A percentile compares a stretch with the other conserved stretches of the same genome.
Conservation (phyloP, 2,113 vertebrate species). For the Pitta sordida region DNA sequence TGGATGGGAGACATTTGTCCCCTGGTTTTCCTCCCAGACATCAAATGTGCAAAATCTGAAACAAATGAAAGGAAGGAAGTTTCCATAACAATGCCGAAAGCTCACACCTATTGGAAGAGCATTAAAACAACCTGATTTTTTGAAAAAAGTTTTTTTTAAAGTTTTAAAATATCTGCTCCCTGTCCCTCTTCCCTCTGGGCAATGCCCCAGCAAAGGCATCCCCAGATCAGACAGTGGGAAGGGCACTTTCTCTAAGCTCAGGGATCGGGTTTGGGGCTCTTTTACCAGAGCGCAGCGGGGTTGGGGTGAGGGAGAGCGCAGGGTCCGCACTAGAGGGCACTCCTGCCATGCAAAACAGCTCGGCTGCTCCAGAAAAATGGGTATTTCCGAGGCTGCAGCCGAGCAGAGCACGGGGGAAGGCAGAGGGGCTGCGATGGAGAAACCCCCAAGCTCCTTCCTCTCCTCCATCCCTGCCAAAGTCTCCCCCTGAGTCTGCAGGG, state of each 20-base stretch:
- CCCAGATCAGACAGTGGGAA: neutral
- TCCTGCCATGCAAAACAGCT: neutral
- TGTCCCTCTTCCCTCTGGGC: neutral
- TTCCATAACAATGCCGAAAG: neutral
- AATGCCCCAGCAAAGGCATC: fast-evolving
- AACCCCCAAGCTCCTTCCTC: too few relatives aligned
- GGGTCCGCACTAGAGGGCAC: slow-evolving; percentile 65
- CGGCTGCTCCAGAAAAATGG: neutral
- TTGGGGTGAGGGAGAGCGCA: neutral
- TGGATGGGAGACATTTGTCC: neutral
- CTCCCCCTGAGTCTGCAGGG: neutral
- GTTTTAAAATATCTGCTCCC: neutral
- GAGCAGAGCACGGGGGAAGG: fast-evolving
- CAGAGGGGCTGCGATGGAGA: neutral
- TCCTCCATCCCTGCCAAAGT: neutral
- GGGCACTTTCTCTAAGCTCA: fast-evolving
- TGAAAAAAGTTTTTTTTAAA: too few relatives aligned
- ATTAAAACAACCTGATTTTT: neutral
- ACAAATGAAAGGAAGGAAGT: neutral
- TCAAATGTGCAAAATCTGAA: neutral
- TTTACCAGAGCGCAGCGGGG: neutral
- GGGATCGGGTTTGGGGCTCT: neutral
- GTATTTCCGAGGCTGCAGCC: fast-evolving
- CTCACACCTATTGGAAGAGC: neutral
- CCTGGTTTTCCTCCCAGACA: neutral